These are phyloP conservation scores for Seriola dumerili DNA, from an alignment of 2,113 vertebrate species.

Conservation along the genomic window DNA sequence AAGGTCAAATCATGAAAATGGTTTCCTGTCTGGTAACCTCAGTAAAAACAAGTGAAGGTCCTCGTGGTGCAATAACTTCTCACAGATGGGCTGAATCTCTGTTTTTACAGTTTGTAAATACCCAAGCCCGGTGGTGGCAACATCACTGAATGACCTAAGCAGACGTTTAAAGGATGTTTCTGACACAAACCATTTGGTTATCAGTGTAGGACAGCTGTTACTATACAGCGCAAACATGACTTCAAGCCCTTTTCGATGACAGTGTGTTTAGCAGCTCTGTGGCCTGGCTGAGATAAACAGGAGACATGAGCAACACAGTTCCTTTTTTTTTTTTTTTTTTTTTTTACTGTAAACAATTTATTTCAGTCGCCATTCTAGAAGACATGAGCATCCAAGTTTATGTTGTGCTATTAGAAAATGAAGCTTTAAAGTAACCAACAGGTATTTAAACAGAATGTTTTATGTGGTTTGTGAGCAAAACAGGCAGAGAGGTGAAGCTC, in stretches of 20 bases:
- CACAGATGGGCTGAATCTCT: conserved; percentile 27
- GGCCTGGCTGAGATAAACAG: conserved; percentile 66
- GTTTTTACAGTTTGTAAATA: conserved; percentile 42
- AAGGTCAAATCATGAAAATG: conserved; percentile 45
- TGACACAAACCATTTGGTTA: conserved; percentile 55
- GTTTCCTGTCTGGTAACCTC: conserved; percentile 5
- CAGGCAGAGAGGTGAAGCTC: not conserved
- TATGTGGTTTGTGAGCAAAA: conserved; percentile 4
- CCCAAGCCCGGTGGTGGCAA: not conserved
- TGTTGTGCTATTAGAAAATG: conserved; percentile 16
- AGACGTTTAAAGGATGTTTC: conserved; percentile 62
- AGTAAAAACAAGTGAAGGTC: conserved; percentile 9
- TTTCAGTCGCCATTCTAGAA: conserved; percentile 1
- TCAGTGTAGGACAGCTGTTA: conserved; percentile 55
- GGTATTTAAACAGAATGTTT: conserved; percentile 7
- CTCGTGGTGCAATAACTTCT: not conserved
- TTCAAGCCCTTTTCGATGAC: conserved; percentile 39
- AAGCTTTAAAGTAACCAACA: conserved; percentile 4
- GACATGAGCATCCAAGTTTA: not conserved
- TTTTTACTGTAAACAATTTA: conserved; percentile 49
- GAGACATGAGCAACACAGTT: conserved; percentile 16
- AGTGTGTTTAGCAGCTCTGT: conserved; percentile 53
- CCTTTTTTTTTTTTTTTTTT: conserved; percentile 3
- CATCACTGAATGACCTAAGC: conserved; percentile 23
- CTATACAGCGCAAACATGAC: conserved; percentile 51